phyloP scores from a whole-genome alignment of 92 coral and sea anemone species.

The Muricea muricata region DNA sequence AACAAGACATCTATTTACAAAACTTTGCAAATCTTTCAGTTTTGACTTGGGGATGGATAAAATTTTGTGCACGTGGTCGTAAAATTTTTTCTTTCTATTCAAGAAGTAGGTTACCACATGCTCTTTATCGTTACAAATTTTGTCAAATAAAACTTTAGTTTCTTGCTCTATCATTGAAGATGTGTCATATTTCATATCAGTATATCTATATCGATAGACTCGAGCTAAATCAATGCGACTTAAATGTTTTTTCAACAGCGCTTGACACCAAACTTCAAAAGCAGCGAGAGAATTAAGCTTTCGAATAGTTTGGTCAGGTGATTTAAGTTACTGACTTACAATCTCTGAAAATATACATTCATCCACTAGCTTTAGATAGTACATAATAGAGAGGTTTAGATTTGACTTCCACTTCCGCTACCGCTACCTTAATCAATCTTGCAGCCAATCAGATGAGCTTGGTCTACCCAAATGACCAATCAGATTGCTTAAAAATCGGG shows the following conservation, averaged over 20 bases:
- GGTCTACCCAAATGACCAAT: too few species aligned
- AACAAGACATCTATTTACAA: background rate
- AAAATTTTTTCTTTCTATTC: too few species aligned
- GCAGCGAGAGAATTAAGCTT: background rate
- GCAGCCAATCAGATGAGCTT: too few species aligned
- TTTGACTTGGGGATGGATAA: background rate
- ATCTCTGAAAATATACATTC: background rate
- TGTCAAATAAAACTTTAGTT: background rate
- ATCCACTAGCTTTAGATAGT: conserved; percentile 30
- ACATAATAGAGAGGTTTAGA: too few species aligned
- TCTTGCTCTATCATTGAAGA: background rate
- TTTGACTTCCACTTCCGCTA: too few species aligned
- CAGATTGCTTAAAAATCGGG: too few species aligned
- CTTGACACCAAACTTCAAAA: background rate
- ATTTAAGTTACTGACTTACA: background rate
- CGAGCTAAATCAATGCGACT: background rate
- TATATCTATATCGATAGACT: background rate
- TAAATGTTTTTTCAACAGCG: background rate
- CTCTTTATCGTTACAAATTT: too few species aligned
- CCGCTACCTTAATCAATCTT: too few species aligned
- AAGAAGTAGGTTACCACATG: too few species aligned
- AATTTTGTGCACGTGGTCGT: too few species aligned
- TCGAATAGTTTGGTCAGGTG: background rate
- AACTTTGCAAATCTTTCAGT: background rate
- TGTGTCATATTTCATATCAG: background rate